Evolutionary conservation across 2,797 vertebrate genomes (phyloP).

Genomic region (Ctenosaura bakeri): DNA sequence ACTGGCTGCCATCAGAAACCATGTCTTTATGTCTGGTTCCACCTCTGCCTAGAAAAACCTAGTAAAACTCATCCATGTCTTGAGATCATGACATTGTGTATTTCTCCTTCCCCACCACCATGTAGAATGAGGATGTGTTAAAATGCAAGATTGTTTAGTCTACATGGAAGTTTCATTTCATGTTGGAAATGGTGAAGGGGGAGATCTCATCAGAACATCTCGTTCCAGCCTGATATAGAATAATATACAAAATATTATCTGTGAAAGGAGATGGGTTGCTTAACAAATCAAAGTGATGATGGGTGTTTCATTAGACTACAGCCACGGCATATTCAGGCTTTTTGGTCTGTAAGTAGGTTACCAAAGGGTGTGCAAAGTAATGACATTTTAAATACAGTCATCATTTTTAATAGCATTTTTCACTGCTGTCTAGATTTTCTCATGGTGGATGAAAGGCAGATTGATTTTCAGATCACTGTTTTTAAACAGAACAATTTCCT

Average conservation of each 20-base stretch:
- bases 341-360: constrained; percentile 12
- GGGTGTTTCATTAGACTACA: constrained; percentile 4
- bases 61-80: neutral
- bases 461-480: constrained; percentile 34
- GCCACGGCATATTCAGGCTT: neutral
- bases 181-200: neutral
- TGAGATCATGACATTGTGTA: neutral
- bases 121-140: neutral
- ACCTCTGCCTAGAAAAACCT: no score
- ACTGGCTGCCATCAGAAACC: neutral
- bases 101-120: neutral
- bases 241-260: neutral
- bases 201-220: neutral
- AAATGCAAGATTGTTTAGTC: neutral
- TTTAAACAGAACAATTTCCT: constrained; percentile 27
- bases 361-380: neutral
- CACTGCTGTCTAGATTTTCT: constrained; percentile 22
- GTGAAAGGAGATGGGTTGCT: neutral
- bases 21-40: neutral
- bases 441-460: constrained; percentile 19
- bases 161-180: neutral
- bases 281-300: constrained; percentile 9
- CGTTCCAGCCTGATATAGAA: neutral
- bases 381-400: constrained; percentile 40
- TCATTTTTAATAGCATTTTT: constrained; percentile 36